Evolutionary conservation across 2,113 vertebrate species (phyloP).

Genomic region (Lepisosteus oculatus): DNA sequence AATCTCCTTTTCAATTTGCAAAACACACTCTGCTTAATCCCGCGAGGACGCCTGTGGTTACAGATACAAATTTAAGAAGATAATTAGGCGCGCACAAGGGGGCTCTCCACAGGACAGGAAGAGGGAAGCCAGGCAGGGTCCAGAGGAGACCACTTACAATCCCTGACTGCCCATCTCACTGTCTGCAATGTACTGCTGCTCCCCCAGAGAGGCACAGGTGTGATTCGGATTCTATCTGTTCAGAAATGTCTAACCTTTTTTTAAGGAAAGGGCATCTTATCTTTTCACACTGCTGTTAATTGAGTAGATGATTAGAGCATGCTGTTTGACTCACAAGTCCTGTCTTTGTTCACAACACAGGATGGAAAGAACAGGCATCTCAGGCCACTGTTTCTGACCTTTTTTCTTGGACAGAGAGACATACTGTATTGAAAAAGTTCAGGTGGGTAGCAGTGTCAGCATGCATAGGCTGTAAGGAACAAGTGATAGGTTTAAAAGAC

Average conservation of each 20-base stretch:
- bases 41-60: slow-evolving; percentile 64
- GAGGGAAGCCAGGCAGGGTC: slow-evolving; percentile 50
- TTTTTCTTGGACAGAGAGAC: too few relatives aligned
- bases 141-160: slow-evolving; percentile 56
- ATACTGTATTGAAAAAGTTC: too few relatives aligned
- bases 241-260: slow-evolving; percentile 50
- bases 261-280: slow-evolving; percentile 46
- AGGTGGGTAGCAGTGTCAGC: too few relatives aligned
- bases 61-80: slow-evolving; percentile 82
- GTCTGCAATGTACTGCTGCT: slow-evolving; percentile 36
- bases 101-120: slow-evolving; percentile 57
- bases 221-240: slow-evolving; percentile 47
- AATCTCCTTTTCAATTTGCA: slow-evolving; percentile 86
- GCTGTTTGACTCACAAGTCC: slow-evolving; percentile 46
- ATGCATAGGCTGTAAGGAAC: too few relatives aligned
- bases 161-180: slow-evolving; percentile 29
- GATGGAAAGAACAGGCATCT: slow-evolving; percentile 24
- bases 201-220: slow-evolving; percentile 39
- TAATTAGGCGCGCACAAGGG: slow-evolving; percentile 72
- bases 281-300: slow-evolving; percentile 43
- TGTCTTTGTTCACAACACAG: slow-evolving; percentile 34
- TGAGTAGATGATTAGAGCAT: slow-evolving; percentile 45
- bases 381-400: neutral
- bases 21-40: slow-evolving; percentile 78
- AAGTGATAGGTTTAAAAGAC: too few relatives aligned